Percentiles rank a stretch among this genome's conserved stretches.
Evolutionary conservation across 2,113 vertebrate genomes (phyloP).

Genomic region (Melanerpes aurifrons): DNA sequence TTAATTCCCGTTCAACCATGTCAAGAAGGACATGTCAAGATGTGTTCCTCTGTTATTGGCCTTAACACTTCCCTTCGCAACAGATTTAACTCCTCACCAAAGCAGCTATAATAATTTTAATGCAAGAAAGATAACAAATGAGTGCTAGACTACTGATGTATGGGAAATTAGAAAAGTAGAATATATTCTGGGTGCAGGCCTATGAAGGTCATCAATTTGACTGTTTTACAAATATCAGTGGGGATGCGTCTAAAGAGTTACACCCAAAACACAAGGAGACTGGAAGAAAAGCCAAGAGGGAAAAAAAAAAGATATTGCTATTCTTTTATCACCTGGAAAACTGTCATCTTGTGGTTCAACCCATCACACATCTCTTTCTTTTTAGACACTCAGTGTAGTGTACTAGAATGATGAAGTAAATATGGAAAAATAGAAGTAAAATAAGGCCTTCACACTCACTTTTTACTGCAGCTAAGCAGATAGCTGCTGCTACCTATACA

Average conservation of each 20-base stretch:
- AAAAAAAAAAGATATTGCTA: not conserved
- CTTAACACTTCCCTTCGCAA: not conserved
- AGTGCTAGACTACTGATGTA: not conserved
- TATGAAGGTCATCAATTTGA: not conserved
- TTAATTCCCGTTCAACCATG: not conserved
- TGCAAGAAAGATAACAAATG: not conserved
- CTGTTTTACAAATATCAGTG: not conserved
- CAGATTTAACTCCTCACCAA: not conserved
- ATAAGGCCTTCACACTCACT: not conserved
- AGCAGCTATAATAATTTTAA: not conserved
- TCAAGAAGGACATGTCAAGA: not conserved
- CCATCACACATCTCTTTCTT: not conserved
- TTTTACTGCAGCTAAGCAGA: not conserved
- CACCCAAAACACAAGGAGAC: not conserved
- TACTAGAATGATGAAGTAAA: not conserved
- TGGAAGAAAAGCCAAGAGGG: not conserved
- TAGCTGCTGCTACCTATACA: not conserved
- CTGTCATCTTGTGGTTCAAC: not conserved
- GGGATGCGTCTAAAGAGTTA: not conserved
- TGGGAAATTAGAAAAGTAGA: not conserved
- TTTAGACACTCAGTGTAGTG: not conserved
- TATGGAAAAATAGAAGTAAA: not conserved
- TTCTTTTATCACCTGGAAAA: not conserved
- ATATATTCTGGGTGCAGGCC: not conserved
- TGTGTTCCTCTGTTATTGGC: not conserved